A percentile compares a stretch with the other conserved stretches of the same genome.
These are phyloP conservation scores for Poeciliopsis turrubarensis DNA, from an alignment of 2,113 vertebrate genomes.

Conservation along the genomic window DNA sequence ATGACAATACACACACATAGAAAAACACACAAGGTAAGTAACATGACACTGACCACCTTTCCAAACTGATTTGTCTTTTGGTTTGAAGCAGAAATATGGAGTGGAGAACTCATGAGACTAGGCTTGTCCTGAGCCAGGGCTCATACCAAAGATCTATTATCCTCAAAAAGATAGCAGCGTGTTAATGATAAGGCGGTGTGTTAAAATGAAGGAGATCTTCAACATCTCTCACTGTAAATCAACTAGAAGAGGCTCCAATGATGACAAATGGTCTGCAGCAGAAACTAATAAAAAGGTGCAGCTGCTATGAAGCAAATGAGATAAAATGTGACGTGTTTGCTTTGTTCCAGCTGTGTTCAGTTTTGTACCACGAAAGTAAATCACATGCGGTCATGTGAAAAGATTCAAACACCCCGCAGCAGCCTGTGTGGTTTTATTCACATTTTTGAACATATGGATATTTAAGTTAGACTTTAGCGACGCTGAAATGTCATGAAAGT, in stretches of 20 bases:
- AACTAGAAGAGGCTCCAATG: constrained; percentile 51
- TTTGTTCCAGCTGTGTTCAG: background rate
- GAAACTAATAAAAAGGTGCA: constrained; percentile 64
- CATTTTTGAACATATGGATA: background rate
- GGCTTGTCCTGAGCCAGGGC: constrained; percentile 48
- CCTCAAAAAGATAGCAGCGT: constrained; percentile 49
- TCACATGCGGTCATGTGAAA: background rate
- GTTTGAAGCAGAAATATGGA: constrained; percentile 64
- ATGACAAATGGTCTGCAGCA: constrained; percentile 63
- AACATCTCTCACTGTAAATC: constrained; percentile 56
- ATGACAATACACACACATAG: constrained; percentile 21
- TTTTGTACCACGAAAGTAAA: background rate
- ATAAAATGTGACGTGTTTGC: constrained; percentile 26
- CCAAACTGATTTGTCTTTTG: constrained; percentile 52
- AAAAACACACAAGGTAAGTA: constrained; percentile 39
- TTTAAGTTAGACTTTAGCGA: background rate
- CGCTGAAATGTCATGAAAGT: too few relatives aligned
- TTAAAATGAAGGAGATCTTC: constrained; percentile 66
- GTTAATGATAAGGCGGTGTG: constrained; percentile 64
- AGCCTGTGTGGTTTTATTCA: background rate
- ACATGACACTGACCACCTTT: constrained; percentile 47
- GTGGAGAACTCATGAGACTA: constrained; percentile 42
- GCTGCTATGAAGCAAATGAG: constrained; percentile 41
- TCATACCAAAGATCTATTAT: constrained; percentile 57
- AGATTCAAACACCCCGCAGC: background rate